phyloP scores from a whole-genome alignment of 2,888 invertebrate genomes.

The Odontomyia ornata region DNA sequence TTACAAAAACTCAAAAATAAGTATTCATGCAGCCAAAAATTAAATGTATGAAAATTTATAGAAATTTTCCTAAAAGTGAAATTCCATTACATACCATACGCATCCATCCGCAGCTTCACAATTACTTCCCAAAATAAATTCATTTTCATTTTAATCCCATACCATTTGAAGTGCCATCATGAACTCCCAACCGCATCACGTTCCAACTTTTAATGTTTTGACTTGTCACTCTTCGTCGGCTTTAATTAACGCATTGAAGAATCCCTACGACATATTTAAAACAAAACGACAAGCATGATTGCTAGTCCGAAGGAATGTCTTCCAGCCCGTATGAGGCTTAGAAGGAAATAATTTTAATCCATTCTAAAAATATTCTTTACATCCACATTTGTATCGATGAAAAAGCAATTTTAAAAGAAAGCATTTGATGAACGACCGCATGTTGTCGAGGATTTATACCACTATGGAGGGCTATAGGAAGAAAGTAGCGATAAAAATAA shows the following conservation, averaged over 20 bases:
- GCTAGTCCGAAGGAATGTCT: background rate
- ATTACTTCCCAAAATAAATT: background rate
- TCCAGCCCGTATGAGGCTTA: background rate
- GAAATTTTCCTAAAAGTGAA: no score
- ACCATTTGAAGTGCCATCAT: background rate
- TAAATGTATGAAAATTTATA: no score
- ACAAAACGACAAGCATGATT: background rate
- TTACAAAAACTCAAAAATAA: no score
- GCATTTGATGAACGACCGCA: background rate
- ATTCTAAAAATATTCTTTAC: conserved; percentile 20
- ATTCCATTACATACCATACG: no score
- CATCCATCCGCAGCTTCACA: no score
- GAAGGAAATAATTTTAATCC: conserved; percentile 27
- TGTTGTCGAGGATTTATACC: background rate
- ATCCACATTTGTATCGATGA: conserved; percentile 2
- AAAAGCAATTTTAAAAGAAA: background rate
- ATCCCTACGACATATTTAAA: conserved; percentile 4
- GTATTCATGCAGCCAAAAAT: no score
- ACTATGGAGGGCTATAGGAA: no score
- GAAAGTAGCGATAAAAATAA: no score
- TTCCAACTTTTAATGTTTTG: conserved; percentile 15
- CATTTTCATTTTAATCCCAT: background rate
- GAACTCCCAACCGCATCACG: background rate
- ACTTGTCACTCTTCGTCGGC: conserved; percentile 16
- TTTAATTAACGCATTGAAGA: conserved; percentile 24